Base-by-base conservation (phyloP, 2,797 vertebrate species). In the Clamator glandarius region DNA sequence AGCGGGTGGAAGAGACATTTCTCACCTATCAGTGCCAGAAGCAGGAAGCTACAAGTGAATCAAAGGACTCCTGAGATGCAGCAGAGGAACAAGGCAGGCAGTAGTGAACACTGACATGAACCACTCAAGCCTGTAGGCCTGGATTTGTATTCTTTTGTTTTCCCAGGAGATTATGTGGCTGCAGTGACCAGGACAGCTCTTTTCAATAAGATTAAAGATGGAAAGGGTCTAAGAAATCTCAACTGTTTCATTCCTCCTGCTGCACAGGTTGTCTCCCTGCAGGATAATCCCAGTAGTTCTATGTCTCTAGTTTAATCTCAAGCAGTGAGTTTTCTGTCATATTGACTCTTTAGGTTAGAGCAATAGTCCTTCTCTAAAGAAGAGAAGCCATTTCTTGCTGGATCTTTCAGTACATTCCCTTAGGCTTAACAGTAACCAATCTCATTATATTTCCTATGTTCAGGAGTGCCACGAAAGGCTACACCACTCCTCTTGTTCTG, bases 11-110 rank as follows among this genome's bases (percentile, higher is more conserved):
- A 92, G 57, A 31, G n/a, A 17, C 55, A 77, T 96, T 97, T 96
- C 93, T 97, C 78, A 95, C 87, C 73, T 79, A 78, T 57, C 28
- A 42, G 35, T 85, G 84, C 81, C 92, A 90, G 80, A 68, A 92
- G 35, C 42, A 92, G 79, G 73, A 84, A 86, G 68, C 35, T 68
- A 87, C 76, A 91, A 93, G 61, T 87, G 72, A 93, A 87, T 91
- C 81, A 92, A 90, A 96, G 75, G 51, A 72, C 76, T 84, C 26
- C 66, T 75, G 72, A 82, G 73, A 59, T 76, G 59, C 18, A 78
- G 44, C 31, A 72, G 62, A 90, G 42, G 31, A 79, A 70, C n/a
- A 72, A 70, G 91, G 67, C 31, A 66, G 57, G 64, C 59, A n/a
- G 24, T 25, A 54, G 75, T 35, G 72, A 85, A 61, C 46, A 44